Percentiles rank a stretch among this genome's conserved stretches.
Conservation (phyloP, 2,797 vertebrate genomes). For the Lateolabrax maculatus region DNA sequence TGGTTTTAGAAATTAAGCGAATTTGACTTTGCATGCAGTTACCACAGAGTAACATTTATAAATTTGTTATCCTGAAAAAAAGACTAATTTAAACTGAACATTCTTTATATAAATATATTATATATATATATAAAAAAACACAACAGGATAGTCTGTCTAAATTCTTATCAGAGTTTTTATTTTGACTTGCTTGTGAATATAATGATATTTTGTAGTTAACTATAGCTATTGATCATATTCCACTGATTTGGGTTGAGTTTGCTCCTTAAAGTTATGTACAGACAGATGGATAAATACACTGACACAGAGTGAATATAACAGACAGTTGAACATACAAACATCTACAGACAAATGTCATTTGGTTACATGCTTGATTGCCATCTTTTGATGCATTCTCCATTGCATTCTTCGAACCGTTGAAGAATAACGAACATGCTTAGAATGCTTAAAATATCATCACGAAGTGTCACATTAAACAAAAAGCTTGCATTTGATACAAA, state of each 20-base stretch:
- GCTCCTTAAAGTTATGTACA: slow-evolving; percentile 61
- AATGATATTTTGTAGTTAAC: neutral
- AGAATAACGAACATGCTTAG: slow-evolving; percentile 81
- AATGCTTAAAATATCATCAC: slow-evolving; percentile 76
- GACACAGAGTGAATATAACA: slow-evolving; percentile 72
- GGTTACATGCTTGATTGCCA: slow-evolving; percentile 77
- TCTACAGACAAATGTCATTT: slow-evolving; percentile 76
- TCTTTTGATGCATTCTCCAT: slow-evolving; percentile 75
- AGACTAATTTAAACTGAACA: neutral
- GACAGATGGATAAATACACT: slow-evolving; percentile 74
- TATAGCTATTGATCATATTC: neutral
- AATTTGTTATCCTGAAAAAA: neutral
- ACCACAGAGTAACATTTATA: neutral
- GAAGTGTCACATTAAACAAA: slow-evolving; percentile 66
- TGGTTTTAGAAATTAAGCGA: slow-evolving; percentile 19
- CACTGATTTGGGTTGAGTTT: slow-evolving; percentile 73
- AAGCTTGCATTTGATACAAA: slow-evolving; percentile 63
- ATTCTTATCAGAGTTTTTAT: neutral
- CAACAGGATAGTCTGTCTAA: neutral
- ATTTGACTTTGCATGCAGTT: slow-evolving; percentile 10
- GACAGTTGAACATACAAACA: slow-evolving; percentile 77
- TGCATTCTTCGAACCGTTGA: slow-evolving; percentile 77
- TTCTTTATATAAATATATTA: neutral
- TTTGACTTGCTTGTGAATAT: neutral
- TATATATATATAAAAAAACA: neutral